Conservation (phyloP, 1,140 invertebrate genomes). For the Eumeta japonica region DNA sequence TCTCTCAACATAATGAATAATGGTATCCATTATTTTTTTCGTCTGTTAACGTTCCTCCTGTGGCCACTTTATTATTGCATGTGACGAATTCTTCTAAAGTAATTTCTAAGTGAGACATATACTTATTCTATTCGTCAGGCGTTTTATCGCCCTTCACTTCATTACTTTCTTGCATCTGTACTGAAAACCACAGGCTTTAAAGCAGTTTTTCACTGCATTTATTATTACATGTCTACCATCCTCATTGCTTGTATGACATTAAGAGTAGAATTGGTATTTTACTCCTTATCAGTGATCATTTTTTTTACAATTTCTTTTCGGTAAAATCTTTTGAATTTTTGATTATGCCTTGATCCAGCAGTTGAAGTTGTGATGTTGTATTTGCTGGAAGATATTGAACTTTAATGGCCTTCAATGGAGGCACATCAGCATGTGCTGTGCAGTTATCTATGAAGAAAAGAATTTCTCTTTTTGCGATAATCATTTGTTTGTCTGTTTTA, state of each 20-base stretch:
- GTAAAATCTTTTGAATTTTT: no score
- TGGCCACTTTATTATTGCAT: slow-evolving; percentile 1
- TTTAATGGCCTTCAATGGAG: slow-evolving; percentile 10
- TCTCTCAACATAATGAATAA: background rate
- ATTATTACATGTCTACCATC: no score
- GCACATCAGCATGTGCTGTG: slow-evolving; percentile 11
- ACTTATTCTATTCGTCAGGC: background rate
- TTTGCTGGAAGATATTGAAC: slow-evolving; percentile 10
- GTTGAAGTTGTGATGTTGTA: slow-evolving; percentile 10
- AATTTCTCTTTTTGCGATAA: no score
- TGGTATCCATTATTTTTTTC: slow-evolving; percentile 1
- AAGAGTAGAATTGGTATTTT: no score
- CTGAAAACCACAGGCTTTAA: no score
- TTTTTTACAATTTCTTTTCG: no score
- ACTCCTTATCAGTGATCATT: no score
- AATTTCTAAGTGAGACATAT: slow-evolving; percentile 1
- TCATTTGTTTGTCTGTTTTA: no score
- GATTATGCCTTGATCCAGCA: slow-evolving; percentile 9
- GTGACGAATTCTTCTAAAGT: no score
- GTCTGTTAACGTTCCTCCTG: background rate
- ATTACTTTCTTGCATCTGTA: background rate
- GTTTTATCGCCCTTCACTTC: background rate
- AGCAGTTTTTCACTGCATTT: no score
- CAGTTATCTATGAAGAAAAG: slow-evolving; percentile 12
- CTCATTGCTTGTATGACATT: no score